Percentiles rank a stretch among this genome's conserved stretches.
These are phyloP conservation scores for Scaptomyza cyrtandrae DNA, from an alignment of 2,888 invertebrate genomes.

Conservation along the genomic window DNA sequence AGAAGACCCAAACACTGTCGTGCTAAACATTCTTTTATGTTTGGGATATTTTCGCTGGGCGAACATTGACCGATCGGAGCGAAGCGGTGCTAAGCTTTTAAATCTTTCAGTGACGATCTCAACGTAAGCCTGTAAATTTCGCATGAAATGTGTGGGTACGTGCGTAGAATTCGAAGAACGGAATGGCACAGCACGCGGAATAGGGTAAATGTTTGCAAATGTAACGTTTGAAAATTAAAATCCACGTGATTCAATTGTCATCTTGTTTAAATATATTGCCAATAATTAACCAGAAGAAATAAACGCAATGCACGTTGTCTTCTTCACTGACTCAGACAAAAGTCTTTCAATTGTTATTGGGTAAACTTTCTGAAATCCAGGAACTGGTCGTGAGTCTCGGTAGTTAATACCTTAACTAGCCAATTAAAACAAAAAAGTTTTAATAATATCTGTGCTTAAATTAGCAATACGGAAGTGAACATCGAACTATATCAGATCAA, in stretches of 20 bases:
- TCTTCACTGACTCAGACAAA: constrained; percentile 7
- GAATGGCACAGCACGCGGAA: constrained; percentile 23
- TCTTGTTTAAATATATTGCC: neutral
- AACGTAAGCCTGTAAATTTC: constrained; percentile 61
- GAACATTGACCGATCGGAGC: constrained; percentile 48
- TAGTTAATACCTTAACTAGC: constrained; percentile 34
- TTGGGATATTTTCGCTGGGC: constrained; percentile 56
- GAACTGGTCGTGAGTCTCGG: constrained; percentile 36
- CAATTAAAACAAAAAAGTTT: constrained; percentile 43
- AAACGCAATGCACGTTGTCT: constrained; percentile 10
- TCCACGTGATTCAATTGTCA: constrained; percentile 19
- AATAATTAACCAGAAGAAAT: constrained; percentile 37
- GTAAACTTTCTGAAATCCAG: constrained; percentile 20
- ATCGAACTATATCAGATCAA: constrained; percentile 33
- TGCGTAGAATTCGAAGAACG: constrained; percentile 64
- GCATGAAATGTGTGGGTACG: constrained; percentile 65
- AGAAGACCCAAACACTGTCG: constrained; percentile 23
- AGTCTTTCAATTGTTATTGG: constrained; percentile 3
- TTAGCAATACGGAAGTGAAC: constrained; percentile 65
- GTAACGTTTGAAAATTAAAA: constrained; percentile 65
- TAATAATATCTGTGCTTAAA: constrained; percentile 44
- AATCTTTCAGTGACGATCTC: constrained; percentile 57
- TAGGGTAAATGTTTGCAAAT: constrained; percentile 19
- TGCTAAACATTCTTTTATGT: constrained; percentile 49
- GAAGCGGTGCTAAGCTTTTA: constrained; percentile 28